phyloP scores from a whole-genome alignment of 2,888 invertebrate species.

The Nomada ferruginata region DNA sequence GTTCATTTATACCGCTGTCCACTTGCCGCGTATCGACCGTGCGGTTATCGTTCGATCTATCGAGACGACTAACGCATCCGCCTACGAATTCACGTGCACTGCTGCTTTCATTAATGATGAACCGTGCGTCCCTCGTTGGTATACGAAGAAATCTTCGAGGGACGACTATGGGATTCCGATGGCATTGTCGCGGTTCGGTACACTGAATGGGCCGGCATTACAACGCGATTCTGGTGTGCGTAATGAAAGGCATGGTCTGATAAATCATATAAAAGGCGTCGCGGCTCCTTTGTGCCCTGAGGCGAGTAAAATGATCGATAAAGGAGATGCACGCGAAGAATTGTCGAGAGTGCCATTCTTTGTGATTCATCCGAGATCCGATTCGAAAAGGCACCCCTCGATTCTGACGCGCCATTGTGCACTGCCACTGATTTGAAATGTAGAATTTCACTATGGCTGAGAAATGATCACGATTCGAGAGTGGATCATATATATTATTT shows the following conservation, averaged over 20 bases:
- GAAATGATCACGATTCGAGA: too few relatives aligned
- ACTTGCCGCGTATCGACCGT: not conserved
- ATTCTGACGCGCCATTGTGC: conserved; percentile 3
- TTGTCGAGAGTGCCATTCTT: conserved; percentile 23
- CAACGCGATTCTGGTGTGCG: not conserved
- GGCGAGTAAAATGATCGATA: conserved; percentile 37
- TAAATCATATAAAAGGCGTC: conserved; percentile 50
- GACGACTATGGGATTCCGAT: conserved; percentile 25
- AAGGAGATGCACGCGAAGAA: conserved; percentile 33
- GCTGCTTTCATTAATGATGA: conserved; percentile 22
- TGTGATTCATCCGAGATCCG: conserved; percentile 28
- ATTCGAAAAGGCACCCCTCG: conserved; percentile 34
- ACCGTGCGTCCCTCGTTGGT: conserved; percentile 11
- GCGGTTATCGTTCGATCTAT: conserved; percentile 6
- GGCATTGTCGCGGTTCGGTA: conserved; percentile 34
- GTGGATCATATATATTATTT: too few relatives aligned
- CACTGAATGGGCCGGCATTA: conserved; percentile 28
- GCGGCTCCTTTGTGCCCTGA: conserved; percentile 34
- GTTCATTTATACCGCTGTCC: too few relatives aligned
- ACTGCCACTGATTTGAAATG: not conserved
- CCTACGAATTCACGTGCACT: conserved; percentile 4
- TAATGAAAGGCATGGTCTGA: conserved; percentile 40
- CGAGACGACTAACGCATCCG: not conserved
- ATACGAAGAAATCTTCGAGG: conserved; percentile 16
- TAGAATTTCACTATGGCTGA: conserved; percentile 30